These are phyloP conservation scores for Saimiri boliviensis DNA, from an alignment of 2,113 vertebrate species.

Conservation along the genomic window DNA sequence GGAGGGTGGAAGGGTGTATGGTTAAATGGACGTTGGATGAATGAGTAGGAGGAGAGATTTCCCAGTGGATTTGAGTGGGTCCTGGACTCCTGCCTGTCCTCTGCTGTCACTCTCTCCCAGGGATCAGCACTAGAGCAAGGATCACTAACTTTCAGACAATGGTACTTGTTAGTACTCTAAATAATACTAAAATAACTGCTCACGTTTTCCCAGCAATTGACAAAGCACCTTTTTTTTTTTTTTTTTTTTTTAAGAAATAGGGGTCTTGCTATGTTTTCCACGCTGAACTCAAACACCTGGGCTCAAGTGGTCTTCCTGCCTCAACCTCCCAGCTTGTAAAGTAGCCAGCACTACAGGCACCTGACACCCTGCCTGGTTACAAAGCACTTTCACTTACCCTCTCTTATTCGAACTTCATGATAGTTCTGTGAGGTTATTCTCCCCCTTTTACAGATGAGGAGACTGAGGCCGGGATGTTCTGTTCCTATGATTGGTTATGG, in stretches of 20 bases:
- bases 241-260: background rate
- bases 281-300: background rate
- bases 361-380: background rate
- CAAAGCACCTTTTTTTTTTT: background rate
- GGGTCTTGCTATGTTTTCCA: background rate
- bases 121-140: background rate
- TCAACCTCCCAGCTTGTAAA: background rate
- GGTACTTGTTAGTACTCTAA: background rate
- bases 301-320: background rate
- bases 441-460: background rate
- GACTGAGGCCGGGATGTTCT: background rate
- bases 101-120: background rate
- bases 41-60: background rate
- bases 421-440: background rate
- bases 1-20: background rate
- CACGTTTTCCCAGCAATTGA: background rate
- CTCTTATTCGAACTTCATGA: background rate
- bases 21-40: background rate
- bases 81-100: background rate
- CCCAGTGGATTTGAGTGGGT: background rate
- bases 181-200: background rate
- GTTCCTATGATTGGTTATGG: background rate
- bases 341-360: background rate
- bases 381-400: background rate
- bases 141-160: background rate